Evolutionary conservation across 2,113 vertebrate genomes (phyloP).

Genomic region (Tupaia chinensis): DNA sequence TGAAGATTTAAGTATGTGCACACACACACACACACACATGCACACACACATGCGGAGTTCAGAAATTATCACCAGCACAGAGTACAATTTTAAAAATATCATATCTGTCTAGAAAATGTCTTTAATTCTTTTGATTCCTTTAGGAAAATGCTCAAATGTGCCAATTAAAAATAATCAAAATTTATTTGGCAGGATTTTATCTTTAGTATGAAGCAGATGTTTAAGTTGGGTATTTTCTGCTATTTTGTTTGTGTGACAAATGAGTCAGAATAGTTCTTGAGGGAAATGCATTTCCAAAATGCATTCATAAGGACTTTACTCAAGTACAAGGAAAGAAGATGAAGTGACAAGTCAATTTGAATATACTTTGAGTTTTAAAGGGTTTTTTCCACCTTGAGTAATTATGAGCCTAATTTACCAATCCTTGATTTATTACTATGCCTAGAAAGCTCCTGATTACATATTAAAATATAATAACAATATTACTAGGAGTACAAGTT

Average conservation of each 20-base stretch:
- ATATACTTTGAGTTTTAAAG: background rate
- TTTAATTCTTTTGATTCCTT: background rate
- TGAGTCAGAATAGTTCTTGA: conserved; percentile 59
- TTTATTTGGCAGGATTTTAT: conserved; percentile 45
- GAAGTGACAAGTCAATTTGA: conserved; percentile 50
- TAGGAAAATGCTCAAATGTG: conserved; percentile 24
- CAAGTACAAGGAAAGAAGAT: conserved; percentile 45
- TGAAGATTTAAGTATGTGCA: background rate
- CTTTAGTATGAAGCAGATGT: conserved; percentile 39
- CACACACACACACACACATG: background rate
- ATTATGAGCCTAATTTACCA: conserved; percentile 49
- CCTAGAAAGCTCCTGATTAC: background rate
- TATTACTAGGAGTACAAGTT: background rate
- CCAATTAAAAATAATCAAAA: conserved; percentile 39
- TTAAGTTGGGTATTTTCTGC: conserved; percentile 56
- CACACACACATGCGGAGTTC: background rate
- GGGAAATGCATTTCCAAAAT: conserved; percentile 59
- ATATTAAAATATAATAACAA: conserved; percentile 28
- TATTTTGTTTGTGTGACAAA: conserved; percentile 18
- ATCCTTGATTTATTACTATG: background rate
- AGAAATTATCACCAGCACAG: background rate
- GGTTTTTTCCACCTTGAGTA: background rate
- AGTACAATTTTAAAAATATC: background rate
- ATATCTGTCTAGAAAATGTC: background rate
- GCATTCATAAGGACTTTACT: conserved; percentile 50